Base-by-base conservation (phyloP, 92 coral and sea anemone species). In the Pocillopora grandis region DNA sequence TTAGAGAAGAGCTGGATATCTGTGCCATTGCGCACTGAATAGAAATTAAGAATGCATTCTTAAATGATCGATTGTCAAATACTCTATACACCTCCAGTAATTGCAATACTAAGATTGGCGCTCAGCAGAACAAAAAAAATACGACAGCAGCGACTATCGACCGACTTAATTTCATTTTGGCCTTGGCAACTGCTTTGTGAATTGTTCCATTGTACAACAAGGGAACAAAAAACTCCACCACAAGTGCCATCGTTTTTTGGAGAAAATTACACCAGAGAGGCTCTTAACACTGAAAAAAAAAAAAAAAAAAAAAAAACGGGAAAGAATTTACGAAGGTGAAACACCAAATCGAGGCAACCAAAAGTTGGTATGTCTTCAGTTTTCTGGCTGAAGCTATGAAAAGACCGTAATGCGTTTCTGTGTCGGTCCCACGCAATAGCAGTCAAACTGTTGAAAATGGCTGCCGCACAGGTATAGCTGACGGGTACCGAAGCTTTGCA, bases 121-220 rank as follows among this genome's bases (percentile, higher is more conserved):
- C 94, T 89, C 92, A 91, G 10, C 92, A 82, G 2, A 88, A 6
- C 20, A 86, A 83, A 57, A 88, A 91, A 0, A 73, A 87, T 15
- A 80, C 20, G 33, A 88, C 87, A 12, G 86, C 84, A 12, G 81
- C 48, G 15, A 85, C 85, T 66, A 91, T 71, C 84, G 88, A 88
- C 7, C 91, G 88, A 13, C 85, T 68, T 5, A 88, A 82, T 64
- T 76, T 91, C 6, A 69, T 61, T 27, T 60, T 27, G 88, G 14
- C 71, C 27, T 64, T 71, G 10, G 86, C 92, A 10, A 91, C 74
- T 8, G 78, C 79, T 12, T 92, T 81, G 78, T 85, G 81, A 23
- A 88, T 88, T 78, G n/a, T 64, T 31, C 84, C 87, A 23, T 71
- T 88, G 76, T 31, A 36, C 23, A 78, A 3, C 61, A 90, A 82